phyloP scores from a whole-genome alignment of 2,888 invertebrate species.

The Parnassius glacialis region DNA sequence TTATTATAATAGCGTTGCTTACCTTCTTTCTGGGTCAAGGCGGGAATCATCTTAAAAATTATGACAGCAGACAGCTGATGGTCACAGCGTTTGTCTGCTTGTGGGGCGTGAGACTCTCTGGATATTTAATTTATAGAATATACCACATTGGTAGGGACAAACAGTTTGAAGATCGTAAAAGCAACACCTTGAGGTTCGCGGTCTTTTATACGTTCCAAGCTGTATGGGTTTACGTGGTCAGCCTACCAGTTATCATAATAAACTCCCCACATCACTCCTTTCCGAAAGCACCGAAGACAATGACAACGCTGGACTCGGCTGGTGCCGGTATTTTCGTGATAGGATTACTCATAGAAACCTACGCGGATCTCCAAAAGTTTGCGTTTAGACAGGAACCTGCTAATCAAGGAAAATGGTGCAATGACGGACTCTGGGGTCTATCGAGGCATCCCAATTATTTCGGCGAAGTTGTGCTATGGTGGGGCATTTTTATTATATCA shows the following conservation, averaged over 20 bases:
- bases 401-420: slow-evolving; percentile 96
- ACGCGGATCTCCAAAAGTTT: slow-evolving; percentile 96
- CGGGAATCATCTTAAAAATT: slow-evolving; percentile 85
- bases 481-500: slow-evolving; percentile 95
- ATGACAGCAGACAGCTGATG: slow-evolving; percentile 94
- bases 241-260: slow-evolving; percentile 94
- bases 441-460: slow-evolving; percentile 97
- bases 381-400: slow-evolving; percentile 92
- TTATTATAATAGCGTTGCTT: slow-evolving; percentile 92
- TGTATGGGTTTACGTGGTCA: slow-evolving; percentile 95
- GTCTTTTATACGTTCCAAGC: slow-evolving; percentile 96
- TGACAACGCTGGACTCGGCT: slow-evolving; percentile 92
- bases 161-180: slow-evolving; percentile 93
- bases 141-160: slow-evolving; percentile 95
- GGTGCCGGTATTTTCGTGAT: slow-evolving; percentile 92
- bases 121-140: slow-evolving; percentile 94
- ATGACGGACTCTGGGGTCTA: slow-evolving; percentile 93
- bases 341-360: slow-evolving; percentile 92
- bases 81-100: slow-evolving; percentile 92
- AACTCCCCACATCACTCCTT: slow-evolving; percentile 91
- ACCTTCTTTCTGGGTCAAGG: slow-evolving; percentile 93
- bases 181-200: slow-evolving; percentile 93
- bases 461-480: slow-evolving; percentile 96
- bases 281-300: slow-evolving; percentile 88
- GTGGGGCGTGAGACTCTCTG: slow-evolving; percentile 93